Evolutionary conservation across 2,797 vertebrate species (phyloP).

Genomic region (Sebastes aleutianus): DNA sequence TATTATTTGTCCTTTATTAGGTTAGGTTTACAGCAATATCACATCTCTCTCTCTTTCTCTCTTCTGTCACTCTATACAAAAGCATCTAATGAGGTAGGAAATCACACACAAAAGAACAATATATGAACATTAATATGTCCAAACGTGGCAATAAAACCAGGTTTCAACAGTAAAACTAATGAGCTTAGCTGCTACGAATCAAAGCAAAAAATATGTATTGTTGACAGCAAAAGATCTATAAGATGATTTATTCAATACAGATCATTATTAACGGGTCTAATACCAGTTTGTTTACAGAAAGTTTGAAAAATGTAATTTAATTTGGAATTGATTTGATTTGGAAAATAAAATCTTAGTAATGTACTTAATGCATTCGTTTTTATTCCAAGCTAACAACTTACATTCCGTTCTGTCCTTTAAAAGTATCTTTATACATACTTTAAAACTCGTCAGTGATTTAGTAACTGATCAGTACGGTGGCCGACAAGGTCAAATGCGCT

Average conservation of each 20-base stretch:
- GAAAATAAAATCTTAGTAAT: background rate
- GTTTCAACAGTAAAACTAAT: background rate
- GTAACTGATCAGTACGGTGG: background rate
- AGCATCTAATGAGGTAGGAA: conserved; percentile 22
- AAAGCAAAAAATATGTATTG: background rate
- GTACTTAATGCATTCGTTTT: background rate
- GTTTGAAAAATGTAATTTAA: background rate
- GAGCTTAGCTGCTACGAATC: background rate
- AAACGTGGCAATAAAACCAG: conserved; percentile 2
- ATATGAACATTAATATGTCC: background rate
- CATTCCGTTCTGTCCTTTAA: no score
- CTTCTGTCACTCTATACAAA: background rate
- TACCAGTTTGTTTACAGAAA: background rate
- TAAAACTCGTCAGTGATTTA: background rate
- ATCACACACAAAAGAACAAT: background rate
- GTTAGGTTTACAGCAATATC: conserved; percentile 35
- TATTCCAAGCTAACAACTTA: background rate
- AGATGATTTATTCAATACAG: background rate
- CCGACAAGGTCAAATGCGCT: background rate
- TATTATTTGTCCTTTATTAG: conserved; percentile 46
- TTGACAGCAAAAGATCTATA: background rate
- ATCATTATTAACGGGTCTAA: background rate
- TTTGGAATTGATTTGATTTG: background rate
- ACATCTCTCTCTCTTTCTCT: background rate
- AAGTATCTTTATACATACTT: background rate